Evolutionary conservation across 2,113 vertebrate genomes (phyloP).

Genomic region (Ptilonorhynchus violaceus): DNA sequence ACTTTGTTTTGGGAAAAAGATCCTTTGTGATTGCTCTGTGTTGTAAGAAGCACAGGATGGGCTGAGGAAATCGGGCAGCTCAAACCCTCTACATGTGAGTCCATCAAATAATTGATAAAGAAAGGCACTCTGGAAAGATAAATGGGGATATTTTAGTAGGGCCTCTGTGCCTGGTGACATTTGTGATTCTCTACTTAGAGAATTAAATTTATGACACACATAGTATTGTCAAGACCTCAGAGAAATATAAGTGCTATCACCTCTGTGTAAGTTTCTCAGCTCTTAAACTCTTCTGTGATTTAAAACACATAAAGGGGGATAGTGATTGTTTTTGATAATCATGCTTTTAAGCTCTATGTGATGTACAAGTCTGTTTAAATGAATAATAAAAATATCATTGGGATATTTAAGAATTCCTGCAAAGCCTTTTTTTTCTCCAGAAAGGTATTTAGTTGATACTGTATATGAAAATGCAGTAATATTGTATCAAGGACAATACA

Average conservation of each 20-base stretch:
- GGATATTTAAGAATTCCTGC: not conserved
- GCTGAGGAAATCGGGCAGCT: not conserved
- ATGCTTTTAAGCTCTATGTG: not conserved
- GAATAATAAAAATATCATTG: conserved; percentile 44
- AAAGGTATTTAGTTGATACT: not conserved
- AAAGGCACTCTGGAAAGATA: not conserved
- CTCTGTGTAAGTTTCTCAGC: conserved; percentile 6
- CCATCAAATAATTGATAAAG: not conserved
- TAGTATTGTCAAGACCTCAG: not conserved
- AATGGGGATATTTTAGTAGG: not conserved
- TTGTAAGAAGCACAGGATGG: not conserved
- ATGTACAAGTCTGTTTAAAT: conserved; percentile 33
- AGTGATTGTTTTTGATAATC: conserved; percentile 20
- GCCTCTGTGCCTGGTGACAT: not conserved
- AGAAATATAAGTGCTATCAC: not conserved
- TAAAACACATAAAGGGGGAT: not conserved
- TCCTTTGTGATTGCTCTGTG: not conserved
- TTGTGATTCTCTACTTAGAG: not conserved
- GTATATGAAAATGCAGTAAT: not conserved
- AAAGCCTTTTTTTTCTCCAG: not conserved
- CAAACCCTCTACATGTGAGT: not conserved
- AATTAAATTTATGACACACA: not conserved
- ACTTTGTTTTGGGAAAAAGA: not conserved
- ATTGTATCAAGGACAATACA: not conserved
- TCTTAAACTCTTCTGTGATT: conserved; percentile 20